Evolutionary conservation across 2,888 invertebrate species (phyloP).

Genomic region (Lottia gigantea): DNA sequence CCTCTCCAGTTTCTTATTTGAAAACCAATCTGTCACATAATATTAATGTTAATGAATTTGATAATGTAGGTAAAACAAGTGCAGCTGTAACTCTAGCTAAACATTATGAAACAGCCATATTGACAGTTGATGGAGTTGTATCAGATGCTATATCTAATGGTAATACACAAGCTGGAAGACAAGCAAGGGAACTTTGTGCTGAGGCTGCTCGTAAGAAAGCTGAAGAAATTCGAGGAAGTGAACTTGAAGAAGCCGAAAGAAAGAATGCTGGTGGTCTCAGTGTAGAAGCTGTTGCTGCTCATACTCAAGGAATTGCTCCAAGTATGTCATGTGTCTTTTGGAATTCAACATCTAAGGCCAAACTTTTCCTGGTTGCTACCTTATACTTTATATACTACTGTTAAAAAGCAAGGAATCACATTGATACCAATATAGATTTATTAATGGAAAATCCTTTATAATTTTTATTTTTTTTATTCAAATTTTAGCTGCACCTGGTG

Average conservation of each 20-base stretch:
- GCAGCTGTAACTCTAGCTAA: constrained; percentile 63
- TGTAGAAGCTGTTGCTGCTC: constrained; percentile 66
- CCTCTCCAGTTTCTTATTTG: too few relatives aligned
- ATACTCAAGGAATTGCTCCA: constrained; percentile 52
- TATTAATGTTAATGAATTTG: background rate
- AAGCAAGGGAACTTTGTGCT: constrained; percentile 64
- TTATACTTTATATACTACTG: too few relatives aligned
- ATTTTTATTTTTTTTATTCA: background rate
- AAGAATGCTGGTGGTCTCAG: constrained; percentile 59
- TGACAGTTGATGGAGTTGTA: constrained; percentile 66
- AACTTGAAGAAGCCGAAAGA: constrained; percentile 54
- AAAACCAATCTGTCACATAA: too few relatives aligned
- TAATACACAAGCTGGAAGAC: constrained; percentile 60
- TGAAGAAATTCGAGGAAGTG: constrained; percentile 53
- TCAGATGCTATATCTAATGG: constrained; percentile 67
- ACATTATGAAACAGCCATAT: constrained; percentile 64
- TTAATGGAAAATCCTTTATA: too few relatives aligned
- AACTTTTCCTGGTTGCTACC: too few relatives aligned
- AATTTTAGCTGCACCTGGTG: background rate
- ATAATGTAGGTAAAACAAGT: constrained; percentile 59
- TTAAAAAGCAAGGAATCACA: too few relatives aligned
- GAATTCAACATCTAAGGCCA: too few relatives aligned
- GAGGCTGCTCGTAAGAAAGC: constrained; percentile 61
- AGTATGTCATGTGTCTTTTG: too few relatives aligned
- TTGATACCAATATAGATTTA: too few relatives aligned